These are phyloP conservation scores for Sceliomorpha sp. DNA, from an alignment of 2,888 invertebrate genomes.

Conservation along the genomic window DNA sequence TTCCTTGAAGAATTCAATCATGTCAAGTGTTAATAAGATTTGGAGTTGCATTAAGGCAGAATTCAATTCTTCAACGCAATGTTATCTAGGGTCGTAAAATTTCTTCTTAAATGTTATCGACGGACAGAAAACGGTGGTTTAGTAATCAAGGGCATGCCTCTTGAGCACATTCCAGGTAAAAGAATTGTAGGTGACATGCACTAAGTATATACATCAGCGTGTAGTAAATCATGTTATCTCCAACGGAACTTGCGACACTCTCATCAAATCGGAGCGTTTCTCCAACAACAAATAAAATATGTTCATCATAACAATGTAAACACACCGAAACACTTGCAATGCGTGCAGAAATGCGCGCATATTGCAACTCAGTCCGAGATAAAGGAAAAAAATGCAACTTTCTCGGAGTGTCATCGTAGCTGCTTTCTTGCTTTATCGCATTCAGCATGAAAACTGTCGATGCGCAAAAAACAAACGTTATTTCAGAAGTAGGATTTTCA, in stretches of 20 bases:
- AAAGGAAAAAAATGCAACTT: constrained; percentile 17
- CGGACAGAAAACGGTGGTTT: constrained; percentile 25
- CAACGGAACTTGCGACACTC: constrained; percentile 28
- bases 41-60: not conserved
- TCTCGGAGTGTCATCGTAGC: constrained; percentile 21
- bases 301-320: constrained; percentile 45
- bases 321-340: constrained; percentile 50
- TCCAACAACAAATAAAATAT: constrained; percentile 46
- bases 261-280: constrained; percentile 30
- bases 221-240: constrained; percentile 37
- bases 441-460: constrained; percentile 43
- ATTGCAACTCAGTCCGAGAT: constrained; percentile 23
- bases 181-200: constrained; percentile 49
- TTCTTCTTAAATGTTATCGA: not conserved
- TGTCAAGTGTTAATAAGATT: no score
- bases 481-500: constrained; percentile 34
- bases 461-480: constrained; percentile 35
- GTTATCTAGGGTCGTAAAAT: not conserved
- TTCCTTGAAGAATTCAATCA: no score
- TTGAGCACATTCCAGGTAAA: constrained; percentile 54
- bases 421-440: constrained; percentile 24
- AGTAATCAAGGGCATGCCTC: constrained; percentile 56
- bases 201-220: constrained; percentile 56
- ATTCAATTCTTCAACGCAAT: not conserved
- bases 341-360: constrained; percentile 39